Percentiles rank a stretch among this genome's conserved stretches.
phyloP scores from a whole-genome alignment of 2,113 vertebrate genomes.

The Picathartes gymnocephalus region DNA sequence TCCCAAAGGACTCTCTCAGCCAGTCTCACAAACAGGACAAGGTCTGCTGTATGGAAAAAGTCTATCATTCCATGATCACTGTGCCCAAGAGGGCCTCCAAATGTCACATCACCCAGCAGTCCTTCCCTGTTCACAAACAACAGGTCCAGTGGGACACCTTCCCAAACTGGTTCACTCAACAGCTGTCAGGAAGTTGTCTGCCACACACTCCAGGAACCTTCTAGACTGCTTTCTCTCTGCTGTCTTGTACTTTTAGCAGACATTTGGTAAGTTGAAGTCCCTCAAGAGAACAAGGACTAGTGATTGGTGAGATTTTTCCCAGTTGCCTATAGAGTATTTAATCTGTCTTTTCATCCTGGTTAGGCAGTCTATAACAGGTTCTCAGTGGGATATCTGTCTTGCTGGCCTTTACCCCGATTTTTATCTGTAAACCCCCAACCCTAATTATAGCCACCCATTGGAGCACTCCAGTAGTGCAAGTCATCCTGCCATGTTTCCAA shows the following conservation, averaged over 20 bases:
- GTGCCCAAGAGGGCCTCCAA: neutral
- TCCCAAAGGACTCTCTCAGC: neutral
- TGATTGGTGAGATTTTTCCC: neutral
- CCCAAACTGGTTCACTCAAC: neutral
- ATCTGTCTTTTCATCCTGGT: neutral
- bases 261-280: neutral
- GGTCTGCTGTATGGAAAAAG: neutral
- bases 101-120: neutral
- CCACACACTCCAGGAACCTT: neutral
- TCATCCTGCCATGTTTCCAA: no score
- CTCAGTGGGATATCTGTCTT: neutral
- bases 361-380: neutral
- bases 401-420: neutral
- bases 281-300: neutral
- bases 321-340: neutral
- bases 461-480: neutral
- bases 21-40: neutral
- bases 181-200: neutral
- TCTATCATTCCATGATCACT: neutral
- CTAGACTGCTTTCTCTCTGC: neutral
- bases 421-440: fast-evolving
- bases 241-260: neutral
- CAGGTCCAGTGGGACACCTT: neutral
- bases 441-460: neutral
- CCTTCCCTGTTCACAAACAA: neutral